Evolutionary conservation across 2,888 invertebrate species (phyloP).

Genomic region (Temnothorax unifasciatus): DNA sequence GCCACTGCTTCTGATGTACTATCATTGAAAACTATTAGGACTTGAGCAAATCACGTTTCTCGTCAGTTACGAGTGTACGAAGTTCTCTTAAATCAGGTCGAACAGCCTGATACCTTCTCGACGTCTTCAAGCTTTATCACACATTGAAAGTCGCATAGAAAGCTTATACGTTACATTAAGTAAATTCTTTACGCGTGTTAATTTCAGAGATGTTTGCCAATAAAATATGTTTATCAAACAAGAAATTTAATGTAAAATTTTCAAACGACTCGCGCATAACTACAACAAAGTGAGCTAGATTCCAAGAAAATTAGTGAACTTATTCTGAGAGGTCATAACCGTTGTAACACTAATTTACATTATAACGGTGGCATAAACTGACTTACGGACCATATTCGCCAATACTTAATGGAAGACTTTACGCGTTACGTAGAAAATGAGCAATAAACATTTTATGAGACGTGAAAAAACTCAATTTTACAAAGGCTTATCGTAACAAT

Average conservation of each 20-base stretch:
- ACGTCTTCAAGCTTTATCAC: not conserved
- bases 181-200: not conserved
- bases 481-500: not conserved
- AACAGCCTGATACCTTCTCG: not conserved
- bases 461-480: not conserved
- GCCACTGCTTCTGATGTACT: conserved; percentile 17
- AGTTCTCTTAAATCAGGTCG: conserved; percentile 25
- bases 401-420: conserved; percentile 5
- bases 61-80: conserved; percentile 15
- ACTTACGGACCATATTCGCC: conserved; percentile 14
- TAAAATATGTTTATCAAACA: not conserved
- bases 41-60: conserved; percentile 38
- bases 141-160: not conserved
- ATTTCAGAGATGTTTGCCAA: not conserved
- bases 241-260: conserved; percentile 1
- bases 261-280: not conserved
- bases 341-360: conserved; percentile 8
- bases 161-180: not conserved
- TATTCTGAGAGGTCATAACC: not conserved
- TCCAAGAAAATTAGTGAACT: conserved; percentile 23
- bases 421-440: conserved; percentile 19
- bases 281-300: not conserved
- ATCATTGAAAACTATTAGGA: conserved; percentile 44
- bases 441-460: conserved; percentile 34
- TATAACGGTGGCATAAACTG: conserved; percentile 9